These are phyloP conservation scores for Eretmochelys imbricata DNA, from an alignment of 2,113 vertebrate species.

Conservation along the genomic window DNA sequence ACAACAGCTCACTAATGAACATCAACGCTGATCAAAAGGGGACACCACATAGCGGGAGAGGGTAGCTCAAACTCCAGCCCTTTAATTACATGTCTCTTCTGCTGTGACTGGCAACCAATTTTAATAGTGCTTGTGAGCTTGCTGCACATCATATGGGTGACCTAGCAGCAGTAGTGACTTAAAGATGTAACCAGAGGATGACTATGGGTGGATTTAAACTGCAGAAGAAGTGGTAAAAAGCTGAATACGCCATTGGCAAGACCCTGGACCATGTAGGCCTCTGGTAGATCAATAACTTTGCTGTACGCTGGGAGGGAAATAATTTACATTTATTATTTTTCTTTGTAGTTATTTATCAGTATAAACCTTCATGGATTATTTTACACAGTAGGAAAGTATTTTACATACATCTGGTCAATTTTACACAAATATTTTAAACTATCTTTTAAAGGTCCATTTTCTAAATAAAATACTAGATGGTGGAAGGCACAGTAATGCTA, in stretches of 20 bases:
- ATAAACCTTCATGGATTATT: too few species aligned
- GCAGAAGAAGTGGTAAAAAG: constrained; percentile 18
- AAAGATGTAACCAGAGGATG: not conserved
- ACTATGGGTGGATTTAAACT: not conserved
- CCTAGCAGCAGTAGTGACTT: too few species aligned
- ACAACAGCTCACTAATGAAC: not conserved
- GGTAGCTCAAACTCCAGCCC: not conserved
- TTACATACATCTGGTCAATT: not conserved
- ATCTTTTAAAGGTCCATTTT: not conserved
- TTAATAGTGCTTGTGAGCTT: not conserved
- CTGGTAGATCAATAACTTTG: not conserved
- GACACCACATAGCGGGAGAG: not conserved
- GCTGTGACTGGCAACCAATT: not conserved
- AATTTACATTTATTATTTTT: not conserved
- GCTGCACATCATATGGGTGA: not conserved
- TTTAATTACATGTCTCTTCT: not conserved
- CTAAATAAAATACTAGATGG: not conserved
- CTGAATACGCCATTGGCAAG: not conserved
- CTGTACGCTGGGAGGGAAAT: not conserved
- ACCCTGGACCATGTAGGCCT: not conserved
- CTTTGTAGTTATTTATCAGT: not conserved
- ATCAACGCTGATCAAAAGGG: not conserved
- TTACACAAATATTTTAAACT: not conserved
- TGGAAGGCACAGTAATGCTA: not conserved
- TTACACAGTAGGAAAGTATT: too few species aligned